These are phyloP conservation scores for Synanthedon vespiformis DNA, from an alignment of 2,888 invertebrate genomes.

Conservation along the genomic window DNA sequence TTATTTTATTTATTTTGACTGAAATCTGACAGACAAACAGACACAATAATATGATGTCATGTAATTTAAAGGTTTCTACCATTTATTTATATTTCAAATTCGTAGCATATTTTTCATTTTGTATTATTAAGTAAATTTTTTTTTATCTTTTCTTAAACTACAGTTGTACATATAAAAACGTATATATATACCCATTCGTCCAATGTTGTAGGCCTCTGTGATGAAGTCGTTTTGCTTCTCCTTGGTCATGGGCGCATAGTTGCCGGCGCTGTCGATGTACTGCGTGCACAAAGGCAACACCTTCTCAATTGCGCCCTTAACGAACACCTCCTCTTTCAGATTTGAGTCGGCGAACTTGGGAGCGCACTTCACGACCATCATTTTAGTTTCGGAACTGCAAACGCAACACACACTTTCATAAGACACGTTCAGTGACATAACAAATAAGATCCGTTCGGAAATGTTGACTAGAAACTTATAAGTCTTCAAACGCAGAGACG, in stretches of 20 bases:
- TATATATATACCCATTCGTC: conserved; percentile 78
- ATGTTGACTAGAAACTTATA: no score
- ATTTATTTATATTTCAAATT: no score
- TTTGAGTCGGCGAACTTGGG: conserved; percentile 82
- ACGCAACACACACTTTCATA: background rate
- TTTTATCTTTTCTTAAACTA: no score
- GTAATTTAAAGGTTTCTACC: no score
- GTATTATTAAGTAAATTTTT: no score
- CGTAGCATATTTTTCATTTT: no score
- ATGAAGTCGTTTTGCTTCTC: conserved; percentile 87
- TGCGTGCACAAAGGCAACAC: conserved; percentile 88
- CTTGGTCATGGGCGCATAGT: conserved; percentile 77
- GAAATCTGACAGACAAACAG: no score
- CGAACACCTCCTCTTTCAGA: conserved; percentile 83
- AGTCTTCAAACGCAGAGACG: no score
- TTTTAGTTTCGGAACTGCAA: conserved; percentile 92
- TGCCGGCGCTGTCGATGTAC: conserved; percentile 81
- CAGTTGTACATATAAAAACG: no score
- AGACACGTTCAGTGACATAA: background rate
- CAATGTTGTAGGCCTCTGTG: conserved; percentile 87
- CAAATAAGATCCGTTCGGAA: no score
- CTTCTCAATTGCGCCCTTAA: conserved; percentile 95
- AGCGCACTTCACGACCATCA: conserved; percentile 96
- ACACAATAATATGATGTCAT: no score
- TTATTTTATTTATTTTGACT: no score